phyloP scores from a whole-genome alignment of 1,140 invertebrate genomes.

The Ceratina japonica region DNA sequence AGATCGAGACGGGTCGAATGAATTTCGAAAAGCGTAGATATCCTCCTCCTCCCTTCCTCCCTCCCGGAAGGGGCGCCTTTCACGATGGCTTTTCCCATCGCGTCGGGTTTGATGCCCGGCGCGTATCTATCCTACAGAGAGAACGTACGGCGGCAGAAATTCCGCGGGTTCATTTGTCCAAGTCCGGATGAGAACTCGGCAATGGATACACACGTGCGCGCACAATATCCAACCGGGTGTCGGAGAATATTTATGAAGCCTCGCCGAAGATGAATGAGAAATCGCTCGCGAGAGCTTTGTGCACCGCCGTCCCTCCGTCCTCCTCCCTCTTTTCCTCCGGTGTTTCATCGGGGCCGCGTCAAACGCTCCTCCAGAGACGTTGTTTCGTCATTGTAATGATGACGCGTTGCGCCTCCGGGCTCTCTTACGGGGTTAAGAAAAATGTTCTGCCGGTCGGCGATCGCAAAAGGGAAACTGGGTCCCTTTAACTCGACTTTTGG shows the following conservation, averaged over 20 bases:
- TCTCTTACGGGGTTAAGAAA: not conserved
- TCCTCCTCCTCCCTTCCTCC: too few species aligned
- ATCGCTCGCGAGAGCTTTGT: constrained; percentile 32
- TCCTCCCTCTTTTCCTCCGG: not conserved
- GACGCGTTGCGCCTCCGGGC: constrained; percentile 10
- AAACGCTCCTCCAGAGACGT: constrained; percentile 26
- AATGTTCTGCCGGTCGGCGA: not conserved
- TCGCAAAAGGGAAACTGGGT: not conserved
- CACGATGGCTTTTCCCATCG: not conserved
- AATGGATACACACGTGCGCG: constrained; percentile 37
- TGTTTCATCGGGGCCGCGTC: constrained; percentile 38
- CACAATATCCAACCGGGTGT: constrained; percentile 14
- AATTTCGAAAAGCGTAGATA: constrained; percentile 17
- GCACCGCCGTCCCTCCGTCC: not conserved
- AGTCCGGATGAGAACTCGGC: constrained; percentile 30
- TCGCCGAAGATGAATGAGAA: constrained; percentile 39
- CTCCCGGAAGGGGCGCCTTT: not conserved
- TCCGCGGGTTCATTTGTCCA: constrained; percentile 39
- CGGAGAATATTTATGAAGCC: constrained; percentile 48
- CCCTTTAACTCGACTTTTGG: not conserved
- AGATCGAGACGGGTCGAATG: constrained; percentile 4
- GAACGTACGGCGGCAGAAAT: not conserved
- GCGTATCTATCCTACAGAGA: not conserved
- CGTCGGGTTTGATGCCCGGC: not conserved
- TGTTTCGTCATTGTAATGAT: constrained; percentile 38